Conservation (phyloP, 2,113 vertebrate genomes). For the Cricetomys ansorgei region DNA sequence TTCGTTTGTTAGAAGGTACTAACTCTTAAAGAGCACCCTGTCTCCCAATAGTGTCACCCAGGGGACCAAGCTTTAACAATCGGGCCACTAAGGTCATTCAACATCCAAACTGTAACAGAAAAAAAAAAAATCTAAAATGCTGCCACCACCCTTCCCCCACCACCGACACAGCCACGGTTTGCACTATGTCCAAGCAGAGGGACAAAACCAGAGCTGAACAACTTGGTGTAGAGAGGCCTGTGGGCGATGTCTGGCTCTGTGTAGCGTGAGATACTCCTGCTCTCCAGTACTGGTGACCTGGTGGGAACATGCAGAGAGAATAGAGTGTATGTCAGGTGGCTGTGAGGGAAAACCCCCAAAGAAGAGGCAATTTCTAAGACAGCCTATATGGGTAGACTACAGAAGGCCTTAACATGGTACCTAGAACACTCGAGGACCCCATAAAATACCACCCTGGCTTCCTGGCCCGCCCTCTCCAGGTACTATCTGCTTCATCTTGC, state of each 20-base stretch:
- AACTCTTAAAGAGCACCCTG: not conserved
- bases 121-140: not conserved
- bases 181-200: not conserved
- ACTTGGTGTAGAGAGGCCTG: not conserved
- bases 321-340: not conserved
- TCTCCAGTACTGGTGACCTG: fast-evolving
- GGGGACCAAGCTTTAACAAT: not conserved
- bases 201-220: not conserved
- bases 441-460: not conserved
- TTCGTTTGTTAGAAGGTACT: not conserved
- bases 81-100: not conserved
- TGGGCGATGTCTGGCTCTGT: not conserved
- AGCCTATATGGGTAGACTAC: not conserved
- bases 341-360: not conserved
- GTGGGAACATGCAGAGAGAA: too few species aligned
- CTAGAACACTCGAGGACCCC: not conserved
- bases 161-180: not conserved
- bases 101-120: not conserved
- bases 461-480: not conserved
- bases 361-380: not conserved
- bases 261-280: not conserved
- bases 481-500: not conserved
- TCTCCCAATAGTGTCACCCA: not conserved
- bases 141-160: too few species aligned
- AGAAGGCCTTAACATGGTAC: not conserved